phyloP scores from a whole-genome alignment of 2,888 invertebrate species.

The Drosophila pullipes region DNA sequence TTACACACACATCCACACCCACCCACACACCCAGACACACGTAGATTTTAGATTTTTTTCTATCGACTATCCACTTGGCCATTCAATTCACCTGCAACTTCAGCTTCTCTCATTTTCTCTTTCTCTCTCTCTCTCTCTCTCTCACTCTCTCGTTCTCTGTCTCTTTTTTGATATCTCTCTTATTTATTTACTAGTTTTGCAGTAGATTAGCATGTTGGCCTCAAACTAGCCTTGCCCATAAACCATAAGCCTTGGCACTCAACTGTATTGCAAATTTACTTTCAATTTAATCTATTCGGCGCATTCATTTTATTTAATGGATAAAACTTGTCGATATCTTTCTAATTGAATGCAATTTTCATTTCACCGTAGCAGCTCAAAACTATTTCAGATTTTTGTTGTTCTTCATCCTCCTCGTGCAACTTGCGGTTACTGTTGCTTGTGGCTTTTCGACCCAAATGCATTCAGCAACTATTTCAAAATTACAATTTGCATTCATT shows the following conservation, averaged over 20 bases:
- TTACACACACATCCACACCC: conserved; percentile 43
- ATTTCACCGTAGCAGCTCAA: conserved; percentile 51
- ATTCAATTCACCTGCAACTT: conserved; percentile 48
- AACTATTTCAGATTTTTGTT: conserved; percentile 46
- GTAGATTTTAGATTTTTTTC: conserved; percentile 33
- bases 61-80: conserved; percentile 31
- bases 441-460: conserved; percentile 40
- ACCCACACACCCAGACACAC: conserved; percentile 8
- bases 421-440: conserved; percentile 18
- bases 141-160: not conserved
- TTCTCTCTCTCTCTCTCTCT: conserved; percentile 3
- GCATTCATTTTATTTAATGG: conserved; percentile 62
- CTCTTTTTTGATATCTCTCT: not conserved
- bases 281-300: conserved; percentile 46
- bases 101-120: conserved; percentile 7
- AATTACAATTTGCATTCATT: conserved; percentile 16
- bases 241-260: conserved; percentile 40
- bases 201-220: conserved; percentile 62
- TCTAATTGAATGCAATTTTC: conserved; percentile 55
- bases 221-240: conserved; percentile 39
- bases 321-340: conserved; percentile 61
- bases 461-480: conserved; percentile 20
- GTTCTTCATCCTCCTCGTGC: conserved; percentile 11
- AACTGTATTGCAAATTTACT: conserved; percentile 48
- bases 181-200: conserved; percentile 12